Base-by-base conservation (phyloP, 2,797 vertebrate species). In the Microchirus variegatus region DNA sequence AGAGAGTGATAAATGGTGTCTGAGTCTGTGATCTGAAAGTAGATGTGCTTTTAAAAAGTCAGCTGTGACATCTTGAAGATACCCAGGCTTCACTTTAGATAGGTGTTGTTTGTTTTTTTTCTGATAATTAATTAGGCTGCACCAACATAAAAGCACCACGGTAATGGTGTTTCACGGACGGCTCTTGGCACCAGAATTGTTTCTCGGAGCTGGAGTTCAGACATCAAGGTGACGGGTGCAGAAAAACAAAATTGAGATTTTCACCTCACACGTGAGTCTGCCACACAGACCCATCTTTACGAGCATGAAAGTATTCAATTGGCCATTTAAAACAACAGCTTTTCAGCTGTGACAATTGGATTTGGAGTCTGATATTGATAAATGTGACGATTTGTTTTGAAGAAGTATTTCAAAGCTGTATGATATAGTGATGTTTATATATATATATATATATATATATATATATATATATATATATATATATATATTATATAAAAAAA, bases 21-120 rank as follows among this genome's bases (percentile, higher is more conserved):
- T 80, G 71, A 66, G 77, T 16, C 10, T 67, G 14, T 59, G 82
- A 82, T 87, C 77, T 75, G 69, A 83, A 80, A 72, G 73, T 71
- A 83, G 78, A 78, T 80, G 78, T 77, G 66, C 61, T 64, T 69
- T 59, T 43, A 48, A 66, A 75, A 80, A 70, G 57, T 73, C 70
- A 70, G 63, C 63, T 52, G 53, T 58, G 67, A 54, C 59, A 56
- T 59, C 54, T 50, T 49, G 35, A 53, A 75, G 70, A 75, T 37
- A 48, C 49, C 36, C 60, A 54, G 61, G 61, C 77, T 50, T 57
- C 53, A 15, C 48, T 66, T 59, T 15, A 64, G 63, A 71, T 68
- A 57, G 66, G 50, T 66, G 67, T 46, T 71, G 69, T 85, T 83
- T 89, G 84, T 81, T 86, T 88, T 86, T 88, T 88, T 83, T 55